Evolutionary conservation across 2,888 invertebrate species (phyloP), one percentile per base, ranked within the genome.

Genomic region (Periphyllus acericola): DNA sequence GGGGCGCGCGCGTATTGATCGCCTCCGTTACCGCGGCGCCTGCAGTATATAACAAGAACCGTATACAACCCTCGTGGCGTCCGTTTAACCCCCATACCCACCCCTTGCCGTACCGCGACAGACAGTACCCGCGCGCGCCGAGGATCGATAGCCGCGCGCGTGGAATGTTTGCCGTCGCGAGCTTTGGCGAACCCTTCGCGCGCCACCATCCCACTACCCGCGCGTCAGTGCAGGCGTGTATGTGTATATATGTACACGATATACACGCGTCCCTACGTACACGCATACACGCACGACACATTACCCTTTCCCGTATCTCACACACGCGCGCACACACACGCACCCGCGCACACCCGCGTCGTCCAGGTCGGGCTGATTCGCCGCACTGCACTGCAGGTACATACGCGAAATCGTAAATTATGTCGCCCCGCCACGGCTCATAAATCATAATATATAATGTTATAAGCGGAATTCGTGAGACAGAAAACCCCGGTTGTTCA

Each of bases 1-100:
- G 52, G 52, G 82, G 82, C 55, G n/a, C 72, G 52, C 82, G 72
- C 55, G 82, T 83, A 83, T 83, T 83, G 82, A 83, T 83, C 82
- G 82, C 82, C 40, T 46, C 52, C 34, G 79, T 17, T 14, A 34
- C 66, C 60, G 60, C 52, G 82, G 52, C 72, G 82, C 52, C 82
- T 82, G 34, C 29, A 32, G 6, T 5, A 11, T 8, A 55, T 11
- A 55, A 4, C n/a, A 68, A 68, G 36, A 80, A 78, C 21, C 34
- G 25, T 25, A 55, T 34, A 79, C 34, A 34, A 55, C 55, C 79
- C 79, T 79, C 79, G 79, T 60, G 55, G 55, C 79, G 29, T 19
- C 11, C 46, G 46, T 11, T 46, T 46, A 46, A 46, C 46, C 46
- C 46, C 14, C 46, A 36, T 36, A 46, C 46, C 46, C 46, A 46